phyloP scores from a whole-genome alignment of 2,797 vertebrate species.

The Enteromius viviparus region DNA sequence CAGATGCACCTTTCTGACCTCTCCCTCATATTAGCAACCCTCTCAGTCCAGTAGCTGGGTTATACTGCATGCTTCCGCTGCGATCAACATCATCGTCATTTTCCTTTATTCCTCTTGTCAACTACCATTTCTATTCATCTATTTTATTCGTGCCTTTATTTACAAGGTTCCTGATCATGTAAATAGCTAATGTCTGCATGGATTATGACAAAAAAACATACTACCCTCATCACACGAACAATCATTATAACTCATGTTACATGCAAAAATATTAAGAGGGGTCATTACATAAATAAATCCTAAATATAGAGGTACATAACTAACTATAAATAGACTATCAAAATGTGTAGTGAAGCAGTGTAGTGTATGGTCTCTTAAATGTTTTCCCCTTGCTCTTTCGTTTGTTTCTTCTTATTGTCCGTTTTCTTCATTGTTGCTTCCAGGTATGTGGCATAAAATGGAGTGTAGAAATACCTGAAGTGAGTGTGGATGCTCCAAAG shows the following conservation, averaged over 20 bases:
- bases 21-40: constrained; percentile 31
- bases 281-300: not conserved
- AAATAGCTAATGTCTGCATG: not conserved
- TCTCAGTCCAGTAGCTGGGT: not conserved
- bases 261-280: not conserved
- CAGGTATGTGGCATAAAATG: constrained; percentile 65
- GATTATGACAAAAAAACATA: not conserved
- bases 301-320: not conserved
- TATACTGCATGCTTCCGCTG: not conserved
- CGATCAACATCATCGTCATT: constrained; percentile 8
- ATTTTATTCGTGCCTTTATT: not conserved
- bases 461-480: constrained; percentile 73
- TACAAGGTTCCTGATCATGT: not conserved
- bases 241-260: constrained; percentile 1
- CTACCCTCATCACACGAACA: not conserved
- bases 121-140: not conserved
- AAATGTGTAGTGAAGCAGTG: not conserved
- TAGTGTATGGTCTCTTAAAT: constrained; percentile 2
- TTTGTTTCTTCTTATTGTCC: not conserved
- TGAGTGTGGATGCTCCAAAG: constrained; percentile 71
- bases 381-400: not conserved
- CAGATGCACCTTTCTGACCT: constrained; percentile 34
- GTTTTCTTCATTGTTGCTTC: not conserved
- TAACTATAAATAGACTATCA: not conserved
- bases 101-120: not conserved